A percentile compares a stretch with the other conserved stretches of the same genome.
phyloP scores from a whole-genome alignment of 2,888 invertebrate species.

The Stegana nigrithorax region DNA sequence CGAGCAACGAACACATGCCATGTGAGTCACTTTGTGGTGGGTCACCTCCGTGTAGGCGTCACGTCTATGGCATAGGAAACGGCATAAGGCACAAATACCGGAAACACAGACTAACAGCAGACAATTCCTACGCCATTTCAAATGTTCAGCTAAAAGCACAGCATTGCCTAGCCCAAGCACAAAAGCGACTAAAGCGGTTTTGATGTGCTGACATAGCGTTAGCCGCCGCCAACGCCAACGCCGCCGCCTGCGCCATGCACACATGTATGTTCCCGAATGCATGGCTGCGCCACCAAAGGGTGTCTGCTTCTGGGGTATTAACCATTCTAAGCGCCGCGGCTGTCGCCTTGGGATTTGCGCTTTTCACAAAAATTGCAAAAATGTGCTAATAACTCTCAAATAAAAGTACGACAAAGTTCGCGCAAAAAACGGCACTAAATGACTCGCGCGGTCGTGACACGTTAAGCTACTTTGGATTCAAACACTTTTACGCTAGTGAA shows the following conservation, averaged over 20 bases:
- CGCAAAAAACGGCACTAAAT: constrained; percentile 12
- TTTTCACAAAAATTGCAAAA: constrained; percentile 30
- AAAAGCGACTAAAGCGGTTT: constrained; percentile 6
- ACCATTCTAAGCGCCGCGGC: too few species aligned
- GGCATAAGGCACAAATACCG: constrained; percentile 32
- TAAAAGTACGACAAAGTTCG: constrained; percentile 35
- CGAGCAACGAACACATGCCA: constrained; percentile 19
- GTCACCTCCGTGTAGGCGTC: too few species aligned
- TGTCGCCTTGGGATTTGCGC: constrained; percentile 8
- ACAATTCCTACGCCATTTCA: constrained; percentile 37
- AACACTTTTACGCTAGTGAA: background rate
- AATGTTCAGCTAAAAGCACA: constrained; percentile 36
- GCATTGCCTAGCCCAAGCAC: constrained; percentile 6
- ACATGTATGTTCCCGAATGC: too few species aligned
- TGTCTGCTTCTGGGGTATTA: too few species aligned
- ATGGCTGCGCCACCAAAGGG: too few species aligned
- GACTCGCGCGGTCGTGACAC: constrained; percentile 35
- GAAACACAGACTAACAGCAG: constrained; percentile 34
- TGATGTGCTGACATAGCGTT: background rate
- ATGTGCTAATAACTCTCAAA: constrained; percentile 45
- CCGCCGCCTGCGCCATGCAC: background rate
- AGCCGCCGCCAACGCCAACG: background rate
- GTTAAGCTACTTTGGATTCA: background rate
- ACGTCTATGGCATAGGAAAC: background rate
- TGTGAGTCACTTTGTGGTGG: constrained; percentile 21